Base-by-base conservation (phyloP, 2,797 vertebrate genomes). In the Chaetophractus vellerosus region DNA sequence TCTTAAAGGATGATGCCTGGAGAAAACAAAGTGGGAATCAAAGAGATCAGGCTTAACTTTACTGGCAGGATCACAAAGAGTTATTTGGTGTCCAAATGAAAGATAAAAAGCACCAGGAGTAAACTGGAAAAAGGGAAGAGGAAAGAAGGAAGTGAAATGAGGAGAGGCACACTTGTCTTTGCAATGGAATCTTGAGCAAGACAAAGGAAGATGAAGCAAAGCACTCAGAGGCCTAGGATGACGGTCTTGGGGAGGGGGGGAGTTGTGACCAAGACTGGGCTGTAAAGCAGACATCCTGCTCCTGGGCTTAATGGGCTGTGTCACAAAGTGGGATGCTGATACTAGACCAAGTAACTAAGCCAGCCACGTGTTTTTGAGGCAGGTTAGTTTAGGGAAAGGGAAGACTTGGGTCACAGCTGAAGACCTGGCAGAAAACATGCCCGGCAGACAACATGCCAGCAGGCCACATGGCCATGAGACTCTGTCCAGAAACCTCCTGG, bases 111-210 rank as follows among this genome's bases (percentile, higher is more conserved):
- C 38, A 50, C 11, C 33, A 81, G n/a, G 48, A 88, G 57, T 41
- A 78, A 55, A 50, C n/a, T 28, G 31, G 63, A 26, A 64, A 57
- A 88, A 15, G 74, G 80, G 81, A 86, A 94, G 66, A 55, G 52
- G 23, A 80, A 84, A 91, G 24, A 68, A 85, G 76, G 72, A 82
- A 83, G 72, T 71, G 33, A 81, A 80, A 64, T 45, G 63, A 38
- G 61, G 48, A 26, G 36, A 24, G 41, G 11, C 66, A 75, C 0
- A 10, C 31, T 16, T 23, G 5, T 61, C 41, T 88, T 61, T 96
- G 83, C 64, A 96, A 92, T 28, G 9, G 18, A 68, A 80, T 33
- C 75, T 91, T 83, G 33, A 96, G 83, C 79, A 87, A 96, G 45
- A 88, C 24, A 59, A 82, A 88, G 52, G 24, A 66, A 41, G 68